These are phyloP conservation scores for Iphiclides podalirius DNA, from an alignment of 2,888 invertebrate species.

Conservation along the genomic window DNA sequence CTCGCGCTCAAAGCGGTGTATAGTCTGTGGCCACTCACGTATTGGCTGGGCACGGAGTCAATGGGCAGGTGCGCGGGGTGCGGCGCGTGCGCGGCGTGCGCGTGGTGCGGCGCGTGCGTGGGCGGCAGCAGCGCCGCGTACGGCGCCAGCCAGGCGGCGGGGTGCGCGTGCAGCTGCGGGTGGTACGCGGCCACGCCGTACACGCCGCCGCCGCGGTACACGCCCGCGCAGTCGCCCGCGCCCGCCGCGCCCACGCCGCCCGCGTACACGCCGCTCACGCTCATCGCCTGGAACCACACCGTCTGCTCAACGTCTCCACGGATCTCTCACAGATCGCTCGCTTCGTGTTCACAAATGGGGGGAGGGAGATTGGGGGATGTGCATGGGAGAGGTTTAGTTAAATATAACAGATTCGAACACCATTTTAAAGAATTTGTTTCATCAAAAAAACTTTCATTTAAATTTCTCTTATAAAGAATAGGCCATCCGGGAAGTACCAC, in stretches of 20 bases:
- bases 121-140: conserved; percentile 70
- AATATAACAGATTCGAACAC: too few species aligned
- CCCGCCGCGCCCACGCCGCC: conserved; percentile 57
- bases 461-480: too few species aligned
- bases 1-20: too few species aligned
- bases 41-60: conserved; percentile 75
- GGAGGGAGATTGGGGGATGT: too few species aligned
- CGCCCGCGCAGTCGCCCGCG: conserved; percentile 62
- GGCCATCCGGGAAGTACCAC: too few species aligned
- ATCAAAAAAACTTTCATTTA: too few species aligned
- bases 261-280: conserved; percentile 69
- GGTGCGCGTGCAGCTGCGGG: conserved; percentile 64
- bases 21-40: conserved; percentile 70
- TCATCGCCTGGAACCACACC: conserved; percentile 57
- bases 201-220: conserved; percentile 68
- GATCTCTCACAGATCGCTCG: conserved; percentile 1
- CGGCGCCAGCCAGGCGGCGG: conserved; percentile 69
- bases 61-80: conserved; percentile 70
- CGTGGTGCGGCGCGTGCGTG: conserved; percentile 49
- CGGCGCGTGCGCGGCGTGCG: conserved; percentile 59
- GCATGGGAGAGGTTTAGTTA: too few species aligned
- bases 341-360: too few species aligned
- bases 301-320: conserved; percentile 22
- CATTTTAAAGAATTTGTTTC: too few species aligned
- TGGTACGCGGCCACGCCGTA: conserved; percentile 69